These are phyloP conservation scores for Lutraria rhynchaena DNA, from an alignment of 1,140 invertebrate genomes.

Conservation along the genomic window DNA sequence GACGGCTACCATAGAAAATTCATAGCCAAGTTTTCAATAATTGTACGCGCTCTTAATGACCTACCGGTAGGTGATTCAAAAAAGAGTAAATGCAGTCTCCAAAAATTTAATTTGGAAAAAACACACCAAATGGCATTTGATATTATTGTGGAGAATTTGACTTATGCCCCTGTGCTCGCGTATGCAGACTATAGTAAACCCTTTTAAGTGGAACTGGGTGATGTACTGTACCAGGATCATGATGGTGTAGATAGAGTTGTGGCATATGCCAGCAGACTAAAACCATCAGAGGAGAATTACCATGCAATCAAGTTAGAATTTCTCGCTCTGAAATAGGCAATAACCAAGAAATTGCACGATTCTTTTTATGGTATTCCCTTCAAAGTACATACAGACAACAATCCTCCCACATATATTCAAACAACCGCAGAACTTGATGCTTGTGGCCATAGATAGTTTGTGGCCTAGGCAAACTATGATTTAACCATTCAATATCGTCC, in stretches of 20 bases:
- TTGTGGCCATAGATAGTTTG: neutral
- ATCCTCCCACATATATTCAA: constrained; percentile 3
- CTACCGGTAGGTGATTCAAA: neutral
- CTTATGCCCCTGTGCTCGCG: constrained; percentile 56
- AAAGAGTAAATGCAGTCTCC: neutral
- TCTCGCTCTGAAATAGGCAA: constrained; percentile 44
- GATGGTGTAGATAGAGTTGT: constrained; percentile 62
- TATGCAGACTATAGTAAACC: constrained; percentile 56
- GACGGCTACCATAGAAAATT: constrained; percentile 1
- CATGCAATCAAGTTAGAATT: constrained; percentile 46
- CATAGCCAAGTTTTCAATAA: neutral
- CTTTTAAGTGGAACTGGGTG: constrained; percentile 67
- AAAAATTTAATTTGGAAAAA: neutral
- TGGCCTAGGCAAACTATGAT: constrained; percentile 4
- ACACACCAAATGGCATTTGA: constrained; percentile 5
- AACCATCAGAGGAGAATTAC: constrained; percentile 51
- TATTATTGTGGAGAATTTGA: constrained; percentile 53
- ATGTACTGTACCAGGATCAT: constrained; percentile 66
- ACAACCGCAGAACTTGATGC: constrained; percentile 2
- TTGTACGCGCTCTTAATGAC: constrained; percentile 19
- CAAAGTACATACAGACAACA: constrained; percentile 40
- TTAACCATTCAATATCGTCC: neutral
- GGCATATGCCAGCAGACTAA: constrained; percentile 56
- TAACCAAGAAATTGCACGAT: constrained; percentile 54
- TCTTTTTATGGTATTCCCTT: constrained; percentile 47